Base-by-base conservation (phyloP, 2,888 invertebrate species). In the Acleris sparsana region DNA sequence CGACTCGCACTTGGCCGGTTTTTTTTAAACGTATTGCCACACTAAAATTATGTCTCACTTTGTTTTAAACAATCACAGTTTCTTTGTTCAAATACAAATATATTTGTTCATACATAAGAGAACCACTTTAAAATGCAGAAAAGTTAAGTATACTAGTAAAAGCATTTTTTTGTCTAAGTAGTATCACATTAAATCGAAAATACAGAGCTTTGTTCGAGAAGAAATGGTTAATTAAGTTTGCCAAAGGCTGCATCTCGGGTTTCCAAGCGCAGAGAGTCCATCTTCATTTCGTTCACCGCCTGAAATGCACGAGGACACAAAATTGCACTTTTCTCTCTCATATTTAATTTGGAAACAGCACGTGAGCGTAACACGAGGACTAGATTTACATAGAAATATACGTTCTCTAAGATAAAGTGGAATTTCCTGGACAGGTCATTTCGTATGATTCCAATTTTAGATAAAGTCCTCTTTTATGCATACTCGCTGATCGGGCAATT, bases 361-460 rank as follows among this genome's bases (percentile, higher is more conserved):
- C 18, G 25, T 58, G 25, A 44, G 22, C 17, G 29, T 22, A 39
- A 16, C 9, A 20, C 13, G 29, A 46, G 16, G 3, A n/a, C 17
- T 18, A 29, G 48, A 55, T 64, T 49, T 60, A 63, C 63, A 53
- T 60, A 20, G 43, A 51, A 60, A 64, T 55, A 39, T 64, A 60
- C 39, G 43, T 53, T 55, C 44, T 16, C 55, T 55, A 60, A 59
- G 64, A 64, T 64, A 64, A 64, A 64, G 58, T 63, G 51, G 53
- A 33, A 11, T 25, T 53, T 53, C 48, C 49, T 55, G 59, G 59
- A 59, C 63, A 33, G 63, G 63, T 58, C 58, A 58, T 63, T 46
- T 55, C 48, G 64, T 20, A 60, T 55, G 59, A 64, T 64, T 64
- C 43, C 44, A 60, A 60, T 64, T 63, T 64, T 13, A 60, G 64